Evolutionary conservation across 2,888 invertebrate species (phyloP), one percentile per base, ranked within the genome.

Genomic region (Philereme vetulata): DNA sequence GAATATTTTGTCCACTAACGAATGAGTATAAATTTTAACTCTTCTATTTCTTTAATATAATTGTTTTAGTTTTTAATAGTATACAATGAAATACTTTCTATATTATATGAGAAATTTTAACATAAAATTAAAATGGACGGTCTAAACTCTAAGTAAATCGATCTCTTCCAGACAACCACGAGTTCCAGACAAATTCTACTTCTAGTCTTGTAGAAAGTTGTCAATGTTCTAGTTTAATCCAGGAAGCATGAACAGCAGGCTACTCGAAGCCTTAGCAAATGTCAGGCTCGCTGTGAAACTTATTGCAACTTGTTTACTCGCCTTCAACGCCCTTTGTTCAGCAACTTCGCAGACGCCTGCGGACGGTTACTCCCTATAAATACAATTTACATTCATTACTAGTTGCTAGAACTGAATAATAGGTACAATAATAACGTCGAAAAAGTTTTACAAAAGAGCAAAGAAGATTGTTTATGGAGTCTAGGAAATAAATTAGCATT

Each of bases 301-400:
- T 86, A 85, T 85, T 84, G 84, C 86, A 89, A 87, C 85, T 88
- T 89, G 88, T 90, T 89, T 89, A 88, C 84, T 79, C 78, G 75
- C 76, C 77, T 82, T 81, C 85, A 83, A 74, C 78, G 78, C 82
- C 84, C 85, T 86, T 88, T 89, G 87, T 88, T 86, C 84, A 64
- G 73, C 77, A 87, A 87, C 85, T 88, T 87, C 64, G 76, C 78
- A 84, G 87, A 86, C 86, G 80, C 82, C 77, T 72, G 77, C 77
- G 78, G 80, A 84, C 83, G 77, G 77, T 81, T 80, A 77, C 80
- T 81, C 76, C 76, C 77, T 81, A 82, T 85, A 85, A 86, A 87
- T 82, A 83, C 81, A 86, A 86, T 88, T 86, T 85, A 82, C 86
- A 88, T 86, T 85, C 72, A 85, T 85, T 85, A 82, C 77, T 75